These are phyloP conservation scores for Pyxicephalus adspersus DNA, from an alignment of 2,113 vertebrate species.

Conservation along the genomic window DNA sequence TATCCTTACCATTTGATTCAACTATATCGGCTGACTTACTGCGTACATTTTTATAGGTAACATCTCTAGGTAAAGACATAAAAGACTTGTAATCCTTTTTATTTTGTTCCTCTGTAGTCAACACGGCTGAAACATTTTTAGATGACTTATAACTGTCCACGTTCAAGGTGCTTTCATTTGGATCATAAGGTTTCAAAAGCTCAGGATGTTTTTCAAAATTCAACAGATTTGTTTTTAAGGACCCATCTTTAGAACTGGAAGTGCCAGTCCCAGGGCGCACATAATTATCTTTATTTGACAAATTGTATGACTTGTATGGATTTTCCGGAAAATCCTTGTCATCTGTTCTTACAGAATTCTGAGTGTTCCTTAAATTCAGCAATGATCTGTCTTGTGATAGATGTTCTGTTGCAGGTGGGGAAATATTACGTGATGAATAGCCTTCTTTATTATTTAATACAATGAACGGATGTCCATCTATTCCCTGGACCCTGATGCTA, in stretches of 20 bases:
- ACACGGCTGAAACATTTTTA: slow-evolving; percentile 62
- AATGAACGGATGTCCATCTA: slow-evolving; percentile 94
- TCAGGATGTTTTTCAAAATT: slow-evolving; percentile 94
- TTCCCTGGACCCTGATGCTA: slow-evolving; percentile 95
- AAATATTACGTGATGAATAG: slow-evolving; percentile 68
- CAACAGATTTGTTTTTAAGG: slow-evolving; percentile 72
- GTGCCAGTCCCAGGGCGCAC: slow-evolving; percentile 69
- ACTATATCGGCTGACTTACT: slow-evolving; percentile 63
- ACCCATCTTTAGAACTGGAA: slow-evolving; percentile 65
- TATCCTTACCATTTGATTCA: slow-evolving; percentile 64
- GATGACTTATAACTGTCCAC: slow-evolving; percentile 65
- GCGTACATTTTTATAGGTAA: slow-evolving; percentile 57
- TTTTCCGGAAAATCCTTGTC: slow-evolving; percentile 68
- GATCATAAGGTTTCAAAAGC: slow-evolving; percentile 89
- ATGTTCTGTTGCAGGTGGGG: slow-evolving; percentile 57
- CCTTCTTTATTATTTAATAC: slow-evolving; percentile 92
- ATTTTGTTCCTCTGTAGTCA: slow-evolving; percentile 61
- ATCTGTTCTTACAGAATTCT: slow-evolving; percentile 66
- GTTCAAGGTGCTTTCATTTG: slow-evolving; percentile 76
- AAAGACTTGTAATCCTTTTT: slow-evolving; percentile 56
- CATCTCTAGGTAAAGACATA: slow-evolving; percentile 67
- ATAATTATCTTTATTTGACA: slow-evolving; percentile 68
- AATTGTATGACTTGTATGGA: slow-evolving; percentile 73
- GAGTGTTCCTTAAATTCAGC: slow-evolving; percentile 69
- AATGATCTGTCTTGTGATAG: slow-evolving; percentile 65